phyloP scores from a whole-genome alignment of 2,888 invertebrate genomes.

The Cylloceria caligata region DNA sequence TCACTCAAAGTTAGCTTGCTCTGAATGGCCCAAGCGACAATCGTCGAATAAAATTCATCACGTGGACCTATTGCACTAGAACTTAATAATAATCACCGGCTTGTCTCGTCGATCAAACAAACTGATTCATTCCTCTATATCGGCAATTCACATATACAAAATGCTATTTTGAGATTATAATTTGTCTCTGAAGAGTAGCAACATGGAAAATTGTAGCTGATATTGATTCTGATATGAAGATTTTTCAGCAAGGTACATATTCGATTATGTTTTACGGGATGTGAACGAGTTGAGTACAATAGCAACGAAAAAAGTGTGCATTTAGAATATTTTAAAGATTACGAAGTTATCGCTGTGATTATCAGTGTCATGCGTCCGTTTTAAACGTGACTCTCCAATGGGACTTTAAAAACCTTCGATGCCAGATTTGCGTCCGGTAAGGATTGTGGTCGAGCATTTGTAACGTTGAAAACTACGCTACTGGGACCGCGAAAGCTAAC shows the following conservation, averaged over 20 bases:
- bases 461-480: slow-evolving; percentile 86
- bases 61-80: slow-evolving; percentile 58
- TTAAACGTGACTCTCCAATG: slow-evolving; percentile 87
- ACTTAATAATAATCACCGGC: slow-evolving; percentile 47
- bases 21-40: slow-evolving; percentile 37
- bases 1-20: slow-evolving; percentile 8
- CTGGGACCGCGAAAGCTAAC: slow-evolving; percentile 86
- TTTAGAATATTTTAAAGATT: slow-evolving; percentile 7
- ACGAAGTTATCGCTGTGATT: background rate
- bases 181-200: slow-evolving; percentile 33
- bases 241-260: slow-evolving; percentile 56
- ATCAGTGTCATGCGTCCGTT: background rate
- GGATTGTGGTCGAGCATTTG: slow-evolving; percentile 86
- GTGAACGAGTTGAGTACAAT: background rate
- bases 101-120: slow-evolving; percentile 14
- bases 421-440: slow-evolving; percentile 85
- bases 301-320: background rate
- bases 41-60: slow-evolving; percentile 36
- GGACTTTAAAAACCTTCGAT: slow-evolving; percentile 86
- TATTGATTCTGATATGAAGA: slow-evolving; percentile 71
- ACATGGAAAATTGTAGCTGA: slow-evolving; percentile 45
- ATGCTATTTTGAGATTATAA: slow-evolving; percentile 35
- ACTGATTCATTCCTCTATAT: slow-evolving; percentile 6
- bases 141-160: slow-evolving; percentile 29
- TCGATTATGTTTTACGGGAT: slow-evolving; percentile 32